Evolutionary conservation across 2,113 vertebrate genomes (phyloP), one percentile per base, ranked within the genome.

Genomic region (Oreocharis arfaki): DNA sequence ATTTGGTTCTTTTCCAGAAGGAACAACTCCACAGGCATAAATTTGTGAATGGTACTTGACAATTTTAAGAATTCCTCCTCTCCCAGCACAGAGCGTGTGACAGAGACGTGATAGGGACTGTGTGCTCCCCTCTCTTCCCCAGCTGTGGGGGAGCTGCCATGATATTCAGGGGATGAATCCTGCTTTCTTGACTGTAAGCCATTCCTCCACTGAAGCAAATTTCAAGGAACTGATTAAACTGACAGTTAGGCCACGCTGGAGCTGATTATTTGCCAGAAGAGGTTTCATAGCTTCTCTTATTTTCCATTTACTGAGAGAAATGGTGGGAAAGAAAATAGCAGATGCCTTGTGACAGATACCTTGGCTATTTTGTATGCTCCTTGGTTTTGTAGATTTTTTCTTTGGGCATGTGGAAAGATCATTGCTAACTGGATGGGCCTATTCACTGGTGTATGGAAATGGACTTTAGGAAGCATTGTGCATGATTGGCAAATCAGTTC

Each of bases 401-500:
- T 95, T 65, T 69, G 50, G 71, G 44, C 85, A 52, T 59, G 53
- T 59, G 84, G 79, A 90, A 95, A 96, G 97, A 98, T 98, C 97
- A 92, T 97, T 98, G 95, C 96, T 97, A 97, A 98, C 90, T 89
- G 87, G 70, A 97, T 97, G 86, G 90, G 28, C 42, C 70, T 96
- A 97, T 96, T 98, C 97, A 79, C 83, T 96, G 89, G 88, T 96
- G 96, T 97, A 94, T 97, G 94, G 47, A 90, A 95, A 92, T 89
- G 73, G 82, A 95, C 96, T 98, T 96, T 93, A 74, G 97, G 98
- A 97, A 96, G 94, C 91, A 37, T 94, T 96, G 95, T 96, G 46
- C 95, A 49, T 98, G 98, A 98, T 96, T 98, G 98, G 96, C 97
- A 98, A 98, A 98, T 98, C 97, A 93, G 96, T 97, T 98, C 96